Conservation (phyloP, 2,797 vertebrate genomes). For the Hippopotamyrus pictus region DNA sequence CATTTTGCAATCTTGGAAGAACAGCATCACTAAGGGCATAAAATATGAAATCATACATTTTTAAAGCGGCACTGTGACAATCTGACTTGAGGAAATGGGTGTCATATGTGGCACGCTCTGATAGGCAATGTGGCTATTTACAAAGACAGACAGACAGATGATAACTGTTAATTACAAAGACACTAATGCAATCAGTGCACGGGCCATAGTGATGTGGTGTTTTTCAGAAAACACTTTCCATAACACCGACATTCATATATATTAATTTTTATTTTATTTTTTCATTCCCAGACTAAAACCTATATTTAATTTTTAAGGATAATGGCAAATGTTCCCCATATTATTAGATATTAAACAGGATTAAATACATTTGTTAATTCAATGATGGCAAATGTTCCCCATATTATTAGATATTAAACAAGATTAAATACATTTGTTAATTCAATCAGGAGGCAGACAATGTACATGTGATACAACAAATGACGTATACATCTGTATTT, state of each 20-base stretch:
- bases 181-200: background rate
- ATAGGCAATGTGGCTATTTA: constrained; percentile 41
- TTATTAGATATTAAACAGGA: background rate
- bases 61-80: constrained; percentile 50
- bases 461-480: background rate
- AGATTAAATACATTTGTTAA: background rate
- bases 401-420: background rate
- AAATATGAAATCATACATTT: constrained; percentile 37
- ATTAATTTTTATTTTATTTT: background rate
- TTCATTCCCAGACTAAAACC: background rate
- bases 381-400: background rate
- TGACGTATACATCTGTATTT: background rate
- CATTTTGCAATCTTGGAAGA: background rate
- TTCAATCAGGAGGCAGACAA: background rate
- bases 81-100: constrained; percentile 45
- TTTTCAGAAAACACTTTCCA: background rate
- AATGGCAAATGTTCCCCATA: background rate
- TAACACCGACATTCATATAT: background rate
- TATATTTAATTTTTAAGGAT: background rate
- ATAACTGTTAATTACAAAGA: constrained; percentile 46
- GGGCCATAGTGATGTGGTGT: background rate
- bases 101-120: constrained; percentile 29
- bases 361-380: background rate
- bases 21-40: background rate
- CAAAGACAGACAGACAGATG: constrained; percentile 30